A percentile compares a stretch with the other conserved stretches of the same genome.
These are phyloP conservation scores for Pteronotus mesoamericanus DNA, from an alignment of 2,797 vertebrate species.

Conservation along the genomic window DNA sequence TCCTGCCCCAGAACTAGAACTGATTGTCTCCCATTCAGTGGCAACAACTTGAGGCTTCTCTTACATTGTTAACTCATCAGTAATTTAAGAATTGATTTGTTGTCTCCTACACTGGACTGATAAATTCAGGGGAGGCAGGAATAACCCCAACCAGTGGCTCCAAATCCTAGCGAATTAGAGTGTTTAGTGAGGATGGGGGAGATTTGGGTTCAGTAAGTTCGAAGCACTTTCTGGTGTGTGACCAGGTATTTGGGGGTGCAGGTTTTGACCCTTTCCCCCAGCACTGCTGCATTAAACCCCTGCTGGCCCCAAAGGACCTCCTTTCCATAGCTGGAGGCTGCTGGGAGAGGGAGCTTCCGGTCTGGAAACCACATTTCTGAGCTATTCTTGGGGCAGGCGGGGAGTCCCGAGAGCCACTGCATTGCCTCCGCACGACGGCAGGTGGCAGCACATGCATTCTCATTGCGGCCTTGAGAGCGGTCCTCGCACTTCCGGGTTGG, in stretches of 20 bases:
- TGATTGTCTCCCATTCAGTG: not conserved
- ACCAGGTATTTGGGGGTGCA: not conserved
- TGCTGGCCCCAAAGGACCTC: not conserved
- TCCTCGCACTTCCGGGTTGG: accelerated
- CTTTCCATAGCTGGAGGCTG: not conserved
- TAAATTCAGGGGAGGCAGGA: not conserved
- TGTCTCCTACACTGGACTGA: not conserved
- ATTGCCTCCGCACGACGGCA: not conserved
- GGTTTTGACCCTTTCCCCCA: not conserved
- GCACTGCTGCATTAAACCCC: not conserved
- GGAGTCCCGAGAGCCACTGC: not conserved
- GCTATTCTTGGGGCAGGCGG: accelerated
- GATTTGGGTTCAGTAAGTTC: not conserved
- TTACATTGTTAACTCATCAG: not conserved
- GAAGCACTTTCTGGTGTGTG: not conserved
- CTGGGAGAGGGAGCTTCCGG: not conserved
- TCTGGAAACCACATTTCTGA: not conserved
- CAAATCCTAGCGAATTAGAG: not conserved
- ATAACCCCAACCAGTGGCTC: not conserved
- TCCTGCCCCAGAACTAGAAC: not conserved
- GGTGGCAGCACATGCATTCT: conserved; percentile 50
- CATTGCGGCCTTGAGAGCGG: not conserved
- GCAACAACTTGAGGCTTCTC: not conserved
- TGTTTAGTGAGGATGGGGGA: not conserved
- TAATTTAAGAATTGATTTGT: not conserved